Conservation (phyloP, 2,888 invertebrate genomes). For the Phyllotreta striolata region DNA sequence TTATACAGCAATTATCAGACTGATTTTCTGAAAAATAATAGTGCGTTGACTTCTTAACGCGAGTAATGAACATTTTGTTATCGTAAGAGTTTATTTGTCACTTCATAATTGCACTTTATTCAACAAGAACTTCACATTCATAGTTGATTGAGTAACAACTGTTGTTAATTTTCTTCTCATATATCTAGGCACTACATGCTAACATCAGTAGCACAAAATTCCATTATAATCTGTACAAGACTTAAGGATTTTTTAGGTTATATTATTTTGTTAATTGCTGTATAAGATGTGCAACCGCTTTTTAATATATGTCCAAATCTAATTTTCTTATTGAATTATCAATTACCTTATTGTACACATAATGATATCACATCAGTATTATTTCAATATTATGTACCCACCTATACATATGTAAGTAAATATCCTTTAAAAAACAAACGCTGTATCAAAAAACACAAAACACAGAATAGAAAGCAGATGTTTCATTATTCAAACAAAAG, state of each 20-base stretch:
- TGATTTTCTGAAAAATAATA: background rate
- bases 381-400: background rate
- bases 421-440: background rate
- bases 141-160: no score
- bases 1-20: constrained; percentile 14
- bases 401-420: background rate
- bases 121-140: no score
- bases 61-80: no score
- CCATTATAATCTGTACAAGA: no score
- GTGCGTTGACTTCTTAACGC: background rate
- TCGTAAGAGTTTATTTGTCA: no score
- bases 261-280: constrained; percentile 3
- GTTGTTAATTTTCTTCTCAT: no score
- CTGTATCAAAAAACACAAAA: constrained; percentile 4
- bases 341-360: constrained; percentile 19
- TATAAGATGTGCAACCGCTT: constrained; percentile 22
- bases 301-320: constrained; percentile 35
- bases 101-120: no score
- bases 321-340: constrained; percentile 27
- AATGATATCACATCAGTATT: constrained; percentile 27
- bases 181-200: no score
- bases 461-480: constrained; percentile 2
- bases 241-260: background rate
- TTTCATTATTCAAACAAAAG: no score
- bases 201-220: no score